A percentile compares a stretch with the other conserved stretches of the same genome.
Conservation (phyloP, 1,140 invertebrate species). For the Bombus balteatus region DNA sequence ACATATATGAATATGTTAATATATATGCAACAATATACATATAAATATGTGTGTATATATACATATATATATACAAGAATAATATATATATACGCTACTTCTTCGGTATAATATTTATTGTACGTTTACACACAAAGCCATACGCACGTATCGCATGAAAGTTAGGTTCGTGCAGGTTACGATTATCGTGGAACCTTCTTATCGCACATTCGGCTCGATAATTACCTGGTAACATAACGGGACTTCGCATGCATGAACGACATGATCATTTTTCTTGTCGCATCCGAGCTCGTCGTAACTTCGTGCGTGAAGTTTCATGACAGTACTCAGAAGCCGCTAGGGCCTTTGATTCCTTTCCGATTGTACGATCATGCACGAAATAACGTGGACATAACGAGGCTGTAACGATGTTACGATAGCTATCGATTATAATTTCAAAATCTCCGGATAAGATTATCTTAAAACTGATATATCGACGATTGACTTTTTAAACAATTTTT, state of each 20-base stretch:
- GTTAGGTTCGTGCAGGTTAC: constrained; percentile 33
- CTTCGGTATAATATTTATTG: constrained; percentile 25
- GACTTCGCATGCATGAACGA: constrained; percentile 11
- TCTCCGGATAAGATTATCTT: neutral
- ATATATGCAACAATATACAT: neutral
- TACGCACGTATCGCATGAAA: constrained; percentile 33
- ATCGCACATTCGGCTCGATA: constrained; percentile 23
- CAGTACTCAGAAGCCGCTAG: neutral
- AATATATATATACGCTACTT: constrained; percentile 12
- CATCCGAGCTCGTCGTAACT: constrained; percentile 35
- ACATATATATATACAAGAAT: neutral
- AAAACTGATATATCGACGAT: neutral
- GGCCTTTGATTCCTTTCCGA: neutral
- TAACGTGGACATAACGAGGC: neutral
- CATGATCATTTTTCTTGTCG: constrained; percentile 34
- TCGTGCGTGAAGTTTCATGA: constrained; percentile 16
- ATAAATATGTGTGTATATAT: neutral
- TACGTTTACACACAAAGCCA: constrained; percentile 49
- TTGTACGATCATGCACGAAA: neutral
- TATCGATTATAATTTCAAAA: neutral
- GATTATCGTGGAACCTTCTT: constrained; percentile 57
- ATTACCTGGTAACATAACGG: constrained; percentile 26
- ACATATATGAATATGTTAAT: neutral
- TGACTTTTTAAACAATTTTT: neutral
- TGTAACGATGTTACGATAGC: neutral